Percentiles rank a stretch among this genome's conserved stretches.
Evolutionary conservation across 1,140 invertebrate species (phyloP).

Genomic region (Chymomyza costata): DNA sequence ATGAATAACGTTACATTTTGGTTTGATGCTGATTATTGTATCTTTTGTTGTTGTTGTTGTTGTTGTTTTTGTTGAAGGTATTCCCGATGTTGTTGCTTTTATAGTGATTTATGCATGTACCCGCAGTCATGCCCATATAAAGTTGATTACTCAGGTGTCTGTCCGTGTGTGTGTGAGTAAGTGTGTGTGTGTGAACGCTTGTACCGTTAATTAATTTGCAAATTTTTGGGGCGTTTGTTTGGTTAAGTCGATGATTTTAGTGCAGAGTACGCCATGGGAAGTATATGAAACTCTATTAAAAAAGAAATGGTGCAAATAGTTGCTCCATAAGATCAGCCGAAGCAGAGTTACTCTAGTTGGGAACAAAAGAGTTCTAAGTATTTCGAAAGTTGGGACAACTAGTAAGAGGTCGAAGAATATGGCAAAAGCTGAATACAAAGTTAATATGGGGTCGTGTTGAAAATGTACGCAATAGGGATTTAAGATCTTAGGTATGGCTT

Average conservation of each 20-base stretch:
- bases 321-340: no score
- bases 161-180: conserved; percentile 13
- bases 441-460: no score
- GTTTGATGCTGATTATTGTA: conserved; percentile 42
- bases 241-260: conserved; percentile 35
- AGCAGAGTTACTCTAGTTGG: no score
- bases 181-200: conserved; percentile 30
- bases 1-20: conserved; percentile 71
- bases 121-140: conserved; percentile 52
- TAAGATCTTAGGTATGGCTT: no score
- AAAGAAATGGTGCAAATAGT: no score
- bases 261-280: conserved; percentile 41
- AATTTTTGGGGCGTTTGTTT: conserved; percentile 13
- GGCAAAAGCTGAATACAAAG: no score
- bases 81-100: conserved; percentile 11
- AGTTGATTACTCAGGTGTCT: conserved; percentile 67
- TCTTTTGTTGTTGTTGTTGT: conserved; percentile 13
- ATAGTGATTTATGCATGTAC: conserved; percentile 50
- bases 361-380: no score
- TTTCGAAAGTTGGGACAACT: no score
- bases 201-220: conserved; percentile 73
- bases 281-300: no score
- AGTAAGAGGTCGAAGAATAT: no score
- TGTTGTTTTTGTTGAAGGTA: conserved; percentile 8
- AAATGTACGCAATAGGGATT: no score